Conservation (phyloP, 2,888 invertebrate species). For the Heliconius aoede region DNA sequence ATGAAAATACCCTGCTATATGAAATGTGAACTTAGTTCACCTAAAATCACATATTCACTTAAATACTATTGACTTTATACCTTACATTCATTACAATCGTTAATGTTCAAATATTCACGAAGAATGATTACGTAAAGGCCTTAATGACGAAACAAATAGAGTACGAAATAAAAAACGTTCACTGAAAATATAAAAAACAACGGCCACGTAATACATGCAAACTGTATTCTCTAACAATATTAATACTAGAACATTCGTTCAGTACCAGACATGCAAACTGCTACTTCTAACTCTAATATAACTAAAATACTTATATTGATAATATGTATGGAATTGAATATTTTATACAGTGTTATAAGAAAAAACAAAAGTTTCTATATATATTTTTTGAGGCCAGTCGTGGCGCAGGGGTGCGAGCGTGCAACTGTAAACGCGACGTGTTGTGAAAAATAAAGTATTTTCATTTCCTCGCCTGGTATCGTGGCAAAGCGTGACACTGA, state of each 20-base stretch:
- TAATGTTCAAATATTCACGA: conserved; percentile 20
- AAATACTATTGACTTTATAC: background rate
- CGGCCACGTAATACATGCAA: conserved; percentile 64
- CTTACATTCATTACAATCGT: background rate
- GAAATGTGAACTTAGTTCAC: background rate
- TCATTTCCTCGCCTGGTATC: too few relatives aligned
- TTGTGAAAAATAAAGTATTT: too few relatives aligned
- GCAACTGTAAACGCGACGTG: too few relatives aligned
- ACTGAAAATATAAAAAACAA: conserved; percentile 2
- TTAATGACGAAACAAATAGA: conserved; percentile 16
- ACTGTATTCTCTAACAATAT: conserved; percentile 59
- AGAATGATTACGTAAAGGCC: conserved; percentile 17
- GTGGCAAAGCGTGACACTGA: too few relatives aligned
- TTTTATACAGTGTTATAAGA: too few relatives aligned
- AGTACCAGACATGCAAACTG: conserved; percentile 64
- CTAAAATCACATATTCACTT: conserved; percentile 10
- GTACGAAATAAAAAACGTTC: conserved; percentile 10
- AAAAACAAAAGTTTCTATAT: too few relatives aligned
- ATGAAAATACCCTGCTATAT: too few relatives aligned
- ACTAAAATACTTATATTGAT: background rate
- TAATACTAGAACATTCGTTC: conserved; percentile 58
- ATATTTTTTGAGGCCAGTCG: too few relatives aligned
- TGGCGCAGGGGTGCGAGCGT: too few relatives aligned
- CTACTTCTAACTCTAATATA: conserved; percentile 32
- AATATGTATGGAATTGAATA: background rate